Base-by-base conservation (phyloP, 2,888 invertebrate species). In the Monoplex corrugatus region DNA sequence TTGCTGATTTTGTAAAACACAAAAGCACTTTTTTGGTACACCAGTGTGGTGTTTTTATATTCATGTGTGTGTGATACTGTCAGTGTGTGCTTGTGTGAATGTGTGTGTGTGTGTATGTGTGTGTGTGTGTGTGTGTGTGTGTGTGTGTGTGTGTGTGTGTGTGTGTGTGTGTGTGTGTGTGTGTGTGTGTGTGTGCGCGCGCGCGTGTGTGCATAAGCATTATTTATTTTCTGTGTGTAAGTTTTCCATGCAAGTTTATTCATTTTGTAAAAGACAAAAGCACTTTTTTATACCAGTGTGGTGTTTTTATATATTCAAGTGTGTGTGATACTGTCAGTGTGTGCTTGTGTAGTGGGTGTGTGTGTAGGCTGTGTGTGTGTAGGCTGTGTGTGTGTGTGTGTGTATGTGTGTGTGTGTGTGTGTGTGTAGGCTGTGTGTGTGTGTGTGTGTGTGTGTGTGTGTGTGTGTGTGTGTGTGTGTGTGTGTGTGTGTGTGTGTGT, bases 401-500 rank as follows among this genome's bases (percentile, higher is more conserved):
- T 19, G 8, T 19, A 50, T 50, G 19, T 19, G 50, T 19, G 50
- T n/a, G 57, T 23, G 16, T 57, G 19, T 57, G 19, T 50, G 50
- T 19, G 50, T 50, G 50, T 50, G 19, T 50, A 50, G 19, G 10
- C 50, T 50, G 8, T 50, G 19, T 50, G 19, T 13, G 50, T 50
- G 50, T 50, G 50, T 50, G 50, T 50, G 50, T 50, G 63, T 63
- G 63, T 63, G 63, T 63, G 63, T 63, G 63, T 63, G 63, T 63
- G 63, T 63, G 63, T 63, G 63, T 63, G 63, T 63, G 63, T 63
- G 63, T 63, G 63, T 63, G 63, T 23, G 23, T 63, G 63, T 23
- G 63, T 63, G 63, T 63, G 63, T 63, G 63, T 63, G 63, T 63
- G 63, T 63, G 63, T 63, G n/a, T n/a, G n/a, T n/a, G n/a, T n/a